phyloP scores from a whole-genome alignment of 2,888 invertebrate species.

The Esperia sulphurella region DNA sequence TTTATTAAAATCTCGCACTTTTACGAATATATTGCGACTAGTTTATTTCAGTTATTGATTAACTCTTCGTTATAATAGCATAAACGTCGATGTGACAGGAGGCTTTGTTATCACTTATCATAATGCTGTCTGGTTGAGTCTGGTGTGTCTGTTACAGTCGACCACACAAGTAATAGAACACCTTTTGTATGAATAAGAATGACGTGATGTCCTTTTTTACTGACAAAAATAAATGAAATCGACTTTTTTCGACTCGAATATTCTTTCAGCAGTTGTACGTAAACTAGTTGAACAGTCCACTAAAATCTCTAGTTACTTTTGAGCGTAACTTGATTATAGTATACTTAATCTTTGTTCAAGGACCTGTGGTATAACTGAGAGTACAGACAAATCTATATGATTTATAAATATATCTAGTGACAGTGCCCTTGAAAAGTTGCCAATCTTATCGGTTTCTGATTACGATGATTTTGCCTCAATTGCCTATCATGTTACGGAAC shows the following conservation, averaged over 20 bases:
- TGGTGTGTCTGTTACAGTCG: background rate
- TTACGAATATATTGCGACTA: too few species aligned
- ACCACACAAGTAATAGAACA: background rate
- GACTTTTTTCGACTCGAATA: too few species aligned
- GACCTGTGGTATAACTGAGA: too few species aligned
- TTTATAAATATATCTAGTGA: background rate
- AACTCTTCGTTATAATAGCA: background rate
- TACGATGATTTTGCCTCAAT: conserved; percentile 23
- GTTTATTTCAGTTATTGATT: background rate
- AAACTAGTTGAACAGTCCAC: too few species aligned
- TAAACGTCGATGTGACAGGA: background rate
- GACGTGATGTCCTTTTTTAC: too few species aligned
- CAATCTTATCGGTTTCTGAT: conserved; percentile 65
- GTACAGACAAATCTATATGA: too few species aligned
- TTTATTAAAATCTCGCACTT: too few species aligned
- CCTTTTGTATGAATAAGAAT: background rate
- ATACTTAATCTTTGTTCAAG: too few species aligned
- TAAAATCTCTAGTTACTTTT: too few species aligned
- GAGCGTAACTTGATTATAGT: too few species aligned
- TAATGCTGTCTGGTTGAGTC: background rate
- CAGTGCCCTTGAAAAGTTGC: conserved; percentile 53
- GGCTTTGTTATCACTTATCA: background rate
- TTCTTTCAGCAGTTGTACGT: too few species aligned
- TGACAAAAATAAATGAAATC: too few species aligned
- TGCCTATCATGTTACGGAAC: conserved; percentile 6